These are phyloP conservation scores for Chrysochloris asiatica DNA, from an alignment of 2,113 vertebrate species.

Conservation along the genomic window DNA sequence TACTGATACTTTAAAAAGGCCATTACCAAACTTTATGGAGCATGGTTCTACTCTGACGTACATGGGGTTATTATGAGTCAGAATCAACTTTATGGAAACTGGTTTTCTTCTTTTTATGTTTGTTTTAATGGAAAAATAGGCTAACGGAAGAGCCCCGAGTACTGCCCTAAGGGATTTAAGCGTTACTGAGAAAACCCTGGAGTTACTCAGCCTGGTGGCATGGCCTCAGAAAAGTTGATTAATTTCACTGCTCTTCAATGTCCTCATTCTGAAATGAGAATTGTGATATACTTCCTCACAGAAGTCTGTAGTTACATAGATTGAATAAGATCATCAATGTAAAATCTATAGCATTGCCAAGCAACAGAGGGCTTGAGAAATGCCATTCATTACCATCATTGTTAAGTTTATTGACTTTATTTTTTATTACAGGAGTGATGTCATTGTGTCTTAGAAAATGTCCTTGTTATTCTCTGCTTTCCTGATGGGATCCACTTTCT, in stretches of 20 bases:
- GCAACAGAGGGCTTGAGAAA: neutral
- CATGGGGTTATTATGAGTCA: too few relatives aligned
- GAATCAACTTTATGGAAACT: too few relatives aligned
- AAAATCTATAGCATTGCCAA: neutral
- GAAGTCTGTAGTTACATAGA: neutral
- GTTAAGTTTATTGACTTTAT: too few relatives aligned
- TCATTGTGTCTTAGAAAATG: neutral
- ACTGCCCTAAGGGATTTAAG: neutral
- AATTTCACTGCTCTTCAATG: neutral
- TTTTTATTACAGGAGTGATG: neutral
- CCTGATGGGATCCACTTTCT: neutral
- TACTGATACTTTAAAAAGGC: too few relatives aligned
- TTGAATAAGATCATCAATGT: neutral
- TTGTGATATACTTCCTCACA: neutral
- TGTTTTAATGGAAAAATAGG: too few relatives aligned
- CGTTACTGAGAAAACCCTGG: neutral
- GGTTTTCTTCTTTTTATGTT: too few relatives aligned
- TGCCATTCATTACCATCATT: neutral
- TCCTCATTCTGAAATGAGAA: neutral
- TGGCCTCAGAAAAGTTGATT: neutral
- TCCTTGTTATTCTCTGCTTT: neutral
- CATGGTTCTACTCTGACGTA: too few relatives aligned
- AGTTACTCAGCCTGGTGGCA: neutral
- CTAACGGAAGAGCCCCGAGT: neutral
- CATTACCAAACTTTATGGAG: too few relatives aligned